Base-by-base conservation (phyloP, 2,888 invertebrate genomes). In the Beris chalybata region DNA sequence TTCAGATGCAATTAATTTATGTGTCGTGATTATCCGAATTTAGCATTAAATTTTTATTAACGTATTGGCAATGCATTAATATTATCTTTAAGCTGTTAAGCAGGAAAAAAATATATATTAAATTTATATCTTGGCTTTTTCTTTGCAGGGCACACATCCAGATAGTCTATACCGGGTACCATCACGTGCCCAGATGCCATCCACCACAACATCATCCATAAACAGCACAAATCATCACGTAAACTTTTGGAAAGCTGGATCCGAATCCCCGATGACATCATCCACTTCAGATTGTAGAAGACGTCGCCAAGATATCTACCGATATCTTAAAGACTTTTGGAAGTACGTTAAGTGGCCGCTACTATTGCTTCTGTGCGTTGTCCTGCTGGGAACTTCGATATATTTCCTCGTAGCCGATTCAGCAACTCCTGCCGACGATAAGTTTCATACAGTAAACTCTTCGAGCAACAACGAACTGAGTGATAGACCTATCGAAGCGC, bases 201-300 rank as follows among this genome's bases (percentile, higher is more conserved):
- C 67, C 29, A 68, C 55, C 31, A 58, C 59, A 43, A 50, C 64
- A 57, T 63, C 45, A 43, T 70, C 71, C n/a, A 55, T 66, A 15
- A 68, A 59, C 32, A 70, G 65, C 45, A 63, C 64, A 47, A 58
- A 67, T 54, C 63, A 66, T 11, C 58, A 65, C 6, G 58, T 67
- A 13, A 67, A 67, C 29, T 71, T 70, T 52, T 71, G 71, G 71
- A 71, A 71, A 58, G 69, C 70, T 4, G 70, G 68, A 13, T 69
- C 69, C 9, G 70, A 71, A 55, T 65, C 69, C 38, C 69, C 69
- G 29, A 70, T 67, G 11, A 66, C 71, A 6, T 32, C 64, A 12
- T 56, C 66, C 15, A 32, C 59, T 9, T 58, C 55, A 29, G 29
- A 57, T n/a, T 64, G 56, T 45, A 22, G 61, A 53, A 64, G 67